phyloP scores from a whole-genome alignment of 2,888 invertebrate genomes.

The Tinea semifulvella region DNA sequence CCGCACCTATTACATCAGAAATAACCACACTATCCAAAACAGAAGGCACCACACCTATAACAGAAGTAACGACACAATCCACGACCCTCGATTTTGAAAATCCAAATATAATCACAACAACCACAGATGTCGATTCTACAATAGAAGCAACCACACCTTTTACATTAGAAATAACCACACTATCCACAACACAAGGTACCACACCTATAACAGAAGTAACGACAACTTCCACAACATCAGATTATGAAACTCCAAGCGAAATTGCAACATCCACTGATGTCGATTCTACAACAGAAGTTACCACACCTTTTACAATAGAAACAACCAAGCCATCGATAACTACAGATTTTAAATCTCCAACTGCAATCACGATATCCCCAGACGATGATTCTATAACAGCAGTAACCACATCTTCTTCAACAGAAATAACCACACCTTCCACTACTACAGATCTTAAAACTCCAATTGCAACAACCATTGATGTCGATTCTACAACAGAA shows the following conservation, averaged over 20 bases:
- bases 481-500: not conserved
- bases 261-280: too few species aligned
- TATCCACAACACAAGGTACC: not conserved
- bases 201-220: not conserved
- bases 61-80: not conserved
- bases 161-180: not conserved
- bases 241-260: not conserved
- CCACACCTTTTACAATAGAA: not conserved
- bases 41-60: not conserved
- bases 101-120: not conserved
- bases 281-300: not conserved
- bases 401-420: too few species aligned
- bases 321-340: not conserved
- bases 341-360: too few species aligned
- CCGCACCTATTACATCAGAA: too few species aligned
- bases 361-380: too few species aligned
- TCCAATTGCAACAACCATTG: not conserved
- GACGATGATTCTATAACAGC: too few species aligned
- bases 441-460: too few species aligned
- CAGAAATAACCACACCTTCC: too few species aligned
- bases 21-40: too few species aligned
- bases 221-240: not conserved
- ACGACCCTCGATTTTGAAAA: not conserved
- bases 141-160: not conserved
- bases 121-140: not conserved